Evolutionary conservation across 2,888 invertebrate genomes (phyloP).

Genomic region (Oxyteleia sp.): DNA sequence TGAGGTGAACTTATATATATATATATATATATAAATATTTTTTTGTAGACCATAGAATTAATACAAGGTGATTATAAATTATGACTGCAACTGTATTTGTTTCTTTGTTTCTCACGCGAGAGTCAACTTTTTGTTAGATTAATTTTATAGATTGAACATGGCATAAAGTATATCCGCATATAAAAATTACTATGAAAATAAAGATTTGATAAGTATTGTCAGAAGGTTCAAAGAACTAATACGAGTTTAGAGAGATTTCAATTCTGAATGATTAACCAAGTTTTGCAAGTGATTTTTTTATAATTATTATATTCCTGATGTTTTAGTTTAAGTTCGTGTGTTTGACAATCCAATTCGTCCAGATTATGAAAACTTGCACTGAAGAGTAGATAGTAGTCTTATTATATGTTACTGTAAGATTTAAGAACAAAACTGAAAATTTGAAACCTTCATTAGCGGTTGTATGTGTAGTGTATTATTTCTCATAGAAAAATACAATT

Average conservation of each 20-base stretch:
- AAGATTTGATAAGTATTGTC: conserved; percentile 50
- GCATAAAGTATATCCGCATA: conserved; percentile 30
- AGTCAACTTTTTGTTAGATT: conserved; percentile 34
- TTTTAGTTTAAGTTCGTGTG: conserved; percentile 21
- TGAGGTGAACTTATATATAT: conserved; percentile 18
- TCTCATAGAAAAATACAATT: conserved; percentile 59
- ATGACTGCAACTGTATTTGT: conserved; percentile 46
- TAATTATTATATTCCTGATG: conserved; percentile 13
- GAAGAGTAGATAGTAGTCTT: conserved; percentile 28
- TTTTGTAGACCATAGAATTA: conserved; percentile 34
- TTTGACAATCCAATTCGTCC: conserved; percentile 43
- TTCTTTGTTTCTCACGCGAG: conserved; percentile 27
- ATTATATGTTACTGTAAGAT: conserved; percentile 26
- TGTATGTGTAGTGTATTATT: conserved; percentile 58
- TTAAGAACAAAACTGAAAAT: conserved; percentile 25
- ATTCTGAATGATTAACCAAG: conserved; percentile 17
- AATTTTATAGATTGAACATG: conserved; percentile 49
- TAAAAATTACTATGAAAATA: conserved; percentile 45
- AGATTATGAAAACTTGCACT: conserved; percentile 32
- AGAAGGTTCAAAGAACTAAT: conserved; percentile 31
- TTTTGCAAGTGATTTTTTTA: conserved; percentile 33
- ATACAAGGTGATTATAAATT: conserved; percentile 26
- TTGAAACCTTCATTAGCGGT: conserved; percentile 56
- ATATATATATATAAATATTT: conserved; percentile 34
- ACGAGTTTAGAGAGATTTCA: conserved; percentile 2